phyloP scores from a whole-genome alignment of 2,113 vertebrate genomes.

The Ia io region DNA sequence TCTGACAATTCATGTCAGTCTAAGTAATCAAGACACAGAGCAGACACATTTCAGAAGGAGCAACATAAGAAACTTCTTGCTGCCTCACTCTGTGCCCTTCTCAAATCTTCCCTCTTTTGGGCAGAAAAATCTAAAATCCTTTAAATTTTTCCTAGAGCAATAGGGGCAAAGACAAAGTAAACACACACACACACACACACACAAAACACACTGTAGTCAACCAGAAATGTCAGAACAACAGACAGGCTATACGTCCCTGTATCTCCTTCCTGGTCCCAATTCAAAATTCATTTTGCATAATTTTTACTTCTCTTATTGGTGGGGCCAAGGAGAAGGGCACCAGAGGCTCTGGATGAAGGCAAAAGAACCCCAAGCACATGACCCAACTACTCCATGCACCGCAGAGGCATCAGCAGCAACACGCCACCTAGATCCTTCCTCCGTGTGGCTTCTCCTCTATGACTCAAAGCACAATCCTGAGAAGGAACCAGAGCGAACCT shows the following conservation, averaged over 20 bases:
- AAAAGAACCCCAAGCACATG: neutral
- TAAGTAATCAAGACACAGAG: neutral
- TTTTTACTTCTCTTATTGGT: conserved; percentile 28
- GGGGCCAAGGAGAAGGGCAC: neutral
- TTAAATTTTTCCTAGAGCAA: conserved; percentile 21
- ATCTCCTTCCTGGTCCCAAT: neutral
- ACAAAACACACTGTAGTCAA: neutral
- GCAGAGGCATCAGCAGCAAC: neutral
- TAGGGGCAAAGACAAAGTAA: neutral
- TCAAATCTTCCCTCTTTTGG: conserved; percentile 23
- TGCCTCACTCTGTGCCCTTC: neutral
- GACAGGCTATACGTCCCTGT: neutral
- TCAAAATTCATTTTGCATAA: conserved; percentile 17
- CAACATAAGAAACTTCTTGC: neutral
- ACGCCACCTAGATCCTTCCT: neutral
- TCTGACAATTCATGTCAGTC: neutral
- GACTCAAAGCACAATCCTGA: neutral
- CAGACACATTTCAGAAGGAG: neutral
- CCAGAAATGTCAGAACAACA: neutral
- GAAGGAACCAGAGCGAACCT: neutral
- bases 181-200: neutral
- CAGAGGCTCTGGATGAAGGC: neutral
- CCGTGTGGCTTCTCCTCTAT: neutral
- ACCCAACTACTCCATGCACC: neutral
- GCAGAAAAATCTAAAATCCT: neutral